These are phyloP conservation scores for Keiferia lycopersicella DNA, from an alignment of 2,888 invertebrate species.

Conservation along the genomic window DNA sequence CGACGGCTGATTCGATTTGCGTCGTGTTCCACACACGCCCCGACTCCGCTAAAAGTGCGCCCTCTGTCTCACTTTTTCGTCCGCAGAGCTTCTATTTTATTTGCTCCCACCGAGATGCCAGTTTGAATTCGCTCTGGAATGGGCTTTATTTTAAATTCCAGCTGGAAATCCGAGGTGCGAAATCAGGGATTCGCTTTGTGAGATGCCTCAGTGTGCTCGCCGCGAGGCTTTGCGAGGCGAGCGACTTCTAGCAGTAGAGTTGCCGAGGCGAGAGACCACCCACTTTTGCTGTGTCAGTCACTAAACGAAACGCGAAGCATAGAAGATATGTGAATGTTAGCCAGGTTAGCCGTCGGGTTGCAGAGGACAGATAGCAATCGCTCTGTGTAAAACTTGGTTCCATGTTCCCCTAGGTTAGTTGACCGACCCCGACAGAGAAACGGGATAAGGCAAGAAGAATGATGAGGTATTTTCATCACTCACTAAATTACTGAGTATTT, in stretches of 20 bases:
- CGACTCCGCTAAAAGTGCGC: conserved; percentile 18
- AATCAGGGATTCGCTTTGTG: conserved; percentile 59
- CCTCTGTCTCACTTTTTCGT: conserved; percentile 37
- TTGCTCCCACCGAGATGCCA: conserved; percentile 46
- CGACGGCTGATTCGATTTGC: conserved; percentile 19
- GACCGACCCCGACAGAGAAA: too few relatives aligned
- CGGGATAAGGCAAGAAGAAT: too few relatives aligned
- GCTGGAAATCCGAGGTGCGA: conserved; percentile 54
- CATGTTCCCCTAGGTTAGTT: too few relatives aligned
- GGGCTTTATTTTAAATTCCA: conserved; percentile 55
- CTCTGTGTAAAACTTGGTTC: too few relatives aligned
- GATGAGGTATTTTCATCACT: too few relatives aligned
- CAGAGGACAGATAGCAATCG: too few relatives aligned
- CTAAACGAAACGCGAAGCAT: too few relatives aligned
- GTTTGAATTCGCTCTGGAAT: conserved; percentile 53
- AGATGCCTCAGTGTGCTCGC: conserved; percentile 47
- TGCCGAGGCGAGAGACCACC: background rate
- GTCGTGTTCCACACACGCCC: background rate
- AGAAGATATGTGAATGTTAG: too few relatives aligned
- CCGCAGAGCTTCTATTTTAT: conserved; percentile 41
- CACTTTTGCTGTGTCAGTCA: too few relatives aligned
- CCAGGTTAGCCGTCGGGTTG: too few relatives aligned
- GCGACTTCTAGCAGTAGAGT: conserved; percentile 1
- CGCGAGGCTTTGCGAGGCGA: conserved; percentile 36
- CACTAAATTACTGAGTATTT: too few relatives aligned